phyloP scores from a whole-genome alignment of 2,797 vertebrate genomes.

The Lutjanus argentimaculatus region DNA sequence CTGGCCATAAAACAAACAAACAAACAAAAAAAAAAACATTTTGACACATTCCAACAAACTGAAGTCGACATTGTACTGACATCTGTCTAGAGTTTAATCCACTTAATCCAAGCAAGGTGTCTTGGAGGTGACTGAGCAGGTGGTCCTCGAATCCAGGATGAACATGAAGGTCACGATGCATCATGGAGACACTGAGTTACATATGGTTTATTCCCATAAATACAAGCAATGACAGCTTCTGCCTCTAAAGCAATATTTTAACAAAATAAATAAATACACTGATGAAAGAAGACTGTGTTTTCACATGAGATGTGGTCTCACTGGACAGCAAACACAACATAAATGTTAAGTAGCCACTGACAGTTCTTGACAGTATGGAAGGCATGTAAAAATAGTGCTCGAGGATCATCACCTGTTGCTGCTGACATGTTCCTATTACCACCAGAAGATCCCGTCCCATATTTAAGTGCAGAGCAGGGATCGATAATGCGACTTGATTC shows the following conservation, averaged over 20 bases:
- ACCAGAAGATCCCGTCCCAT: conserved; percentile 47
- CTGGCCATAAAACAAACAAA: neutral
- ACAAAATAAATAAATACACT: neutral
- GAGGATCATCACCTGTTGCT: conserved; percentile 69
- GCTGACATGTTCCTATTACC: conserved; percentile 65
- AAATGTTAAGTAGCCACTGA: conserved; percentile 17
- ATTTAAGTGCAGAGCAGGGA: conserved; percentile 45
- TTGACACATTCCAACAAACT: neutral
- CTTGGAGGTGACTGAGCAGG: conserved; percentile 58
- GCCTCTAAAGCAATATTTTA: neutral
- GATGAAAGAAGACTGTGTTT: neutral
- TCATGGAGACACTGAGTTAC: neutral
- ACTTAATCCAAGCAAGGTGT: conserved; percentile 56
- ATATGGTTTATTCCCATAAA: conserved; percentile 10
- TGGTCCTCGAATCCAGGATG: conserved; percentile 36
- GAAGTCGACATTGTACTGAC: conserved; percentile 15
- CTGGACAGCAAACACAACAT: neutral
- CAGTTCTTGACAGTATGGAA: conserved; percentile 29
- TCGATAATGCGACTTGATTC: conserved; percentile 70
- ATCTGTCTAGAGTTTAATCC: conserved; percentile 38
- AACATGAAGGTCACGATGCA: conserved; percentile 47
- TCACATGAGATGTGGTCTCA: neutral
- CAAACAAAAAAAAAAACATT: neutral
- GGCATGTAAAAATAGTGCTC: conserved; percentile 75
- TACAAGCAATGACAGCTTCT: neutral